Base-by-base conservation (phyloP, 2,113 vertebrate genomes). In the Calyptomena viridis region DNA sequence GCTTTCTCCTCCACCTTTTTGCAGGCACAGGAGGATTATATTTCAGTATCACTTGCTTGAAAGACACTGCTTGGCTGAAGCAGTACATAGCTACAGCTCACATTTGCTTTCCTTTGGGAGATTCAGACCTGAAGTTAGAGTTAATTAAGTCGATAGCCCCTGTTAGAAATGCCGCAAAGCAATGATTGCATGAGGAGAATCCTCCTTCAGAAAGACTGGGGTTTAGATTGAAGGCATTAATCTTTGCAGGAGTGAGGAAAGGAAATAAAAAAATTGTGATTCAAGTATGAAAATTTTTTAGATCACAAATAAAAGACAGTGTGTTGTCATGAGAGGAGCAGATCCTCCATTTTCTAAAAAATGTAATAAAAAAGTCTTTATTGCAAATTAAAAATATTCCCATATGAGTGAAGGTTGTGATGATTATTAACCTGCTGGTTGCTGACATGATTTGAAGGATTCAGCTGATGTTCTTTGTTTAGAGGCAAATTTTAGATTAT, bases 131-230 rank as follows among this genome's bases (percentile, higher is more conserved):
- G 27, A 91, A 93, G n/a, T n/a, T n/a, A n/a, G n/a, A n/a, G n/a
- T n/a, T n/a, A n/a, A n/a, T n/a, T n/a, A n/a, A n/a, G 91, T 94
- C 37, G 18, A 75, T 95, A 87, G 87, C 82, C 87, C 91, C 93
- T 87, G 71, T 80, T 95, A 96, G 89, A 89, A 92, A 84, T 92
- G 83, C 72, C 1, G 2, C 77, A 53, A 73, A 95, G 85, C 76
- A 64, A 8, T n/a, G n/a, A n/a, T 60, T 2, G 1, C 22, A 25
- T 40, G 81, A 95, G 77, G 71, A 89, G 89, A 71, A 82, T 67
- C 69, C 53, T 87, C 40, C 53, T n/a, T 19, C 73, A 52, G 60
- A 66, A 89, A 39, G 59, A 22, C 42, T 39, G 60, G 1, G 8
- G 14, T 87, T 73, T 84, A 73, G 67, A 74, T 91, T 81, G 73